A percentile compares a stretch with the other conserved stretches of the same genome.
phyloP scores from a whole-genome alignment of 2,888 invertebrate genomes.

The Tillus elongatus region DNA sequence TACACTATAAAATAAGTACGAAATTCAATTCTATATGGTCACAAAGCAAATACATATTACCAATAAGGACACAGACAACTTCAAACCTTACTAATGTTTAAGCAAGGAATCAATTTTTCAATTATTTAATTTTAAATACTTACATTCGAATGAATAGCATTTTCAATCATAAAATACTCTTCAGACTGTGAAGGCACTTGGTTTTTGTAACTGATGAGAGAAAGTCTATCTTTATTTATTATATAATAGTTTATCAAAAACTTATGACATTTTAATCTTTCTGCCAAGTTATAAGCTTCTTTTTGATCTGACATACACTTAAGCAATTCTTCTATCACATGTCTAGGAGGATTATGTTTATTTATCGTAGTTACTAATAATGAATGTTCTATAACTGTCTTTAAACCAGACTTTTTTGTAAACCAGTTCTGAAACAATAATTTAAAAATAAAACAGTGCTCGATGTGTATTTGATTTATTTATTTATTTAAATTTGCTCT shows the following conservation, averaged over 20 bases:
- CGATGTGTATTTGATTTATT: no score
- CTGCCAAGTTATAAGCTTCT: slow-evolving; percentile 52
- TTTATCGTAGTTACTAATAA: slow-evolving; percentile 31
- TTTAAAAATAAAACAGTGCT: no score
- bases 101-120: no score
- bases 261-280: slow-evolving; percentile 54
- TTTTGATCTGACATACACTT: slow-evolving; percentile 39
- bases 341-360: slow-evolving; percentile 35
- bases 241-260: slow-evolving; percentile 54
- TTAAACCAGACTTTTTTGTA: slow-evolving; percentile 37
- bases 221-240: slow-evolving; percentile 53
- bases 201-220: slow-evolving; percentile 54
- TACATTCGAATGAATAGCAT: slow-evolving; percentile 44
- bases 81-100: no score
- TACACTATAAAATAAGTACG: no score
- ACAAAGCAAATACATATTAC: no score
- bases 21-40: no score
- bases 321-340: slow-evolving; percentile 40
- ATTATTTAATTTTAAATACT: no score
- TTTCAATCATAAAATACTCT: slow-evolving; percentile 65
- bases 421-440: slow-evolving; percentile 47
- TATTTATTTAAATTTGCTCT: no score
- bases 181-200: slow-evolving; percentile 55
- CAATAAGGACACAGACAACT: no score
- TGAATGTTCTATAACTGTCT: slow-evolving; percentile 30